These are phyloP conservation scores for Anguilla anguilla DNA, from an alignment of 2,797 vertebrate species.

Conservation along the genomic window DNA sequence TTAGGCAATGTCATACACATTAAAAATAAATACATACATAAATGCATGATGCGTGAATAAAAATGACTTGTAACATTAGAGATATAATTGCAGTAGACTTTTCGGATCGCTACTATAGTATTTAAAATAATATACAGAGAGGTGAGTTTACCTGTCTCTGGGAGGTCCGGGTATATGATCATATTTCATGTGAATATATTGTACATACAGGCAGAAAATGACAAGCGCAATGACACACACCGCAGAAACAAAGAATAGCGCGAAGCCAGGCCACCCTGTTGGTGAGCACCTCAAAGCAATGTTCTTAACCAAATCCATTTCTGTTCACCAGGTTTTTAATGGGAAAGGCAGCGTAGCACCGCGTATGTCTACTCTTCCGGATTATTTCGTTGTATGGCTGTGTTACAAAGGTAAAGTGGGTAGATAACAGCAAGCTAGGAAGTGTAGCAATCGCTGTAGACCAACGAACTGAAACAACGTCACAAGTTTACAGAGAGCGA, in stretches of 20 bases:
- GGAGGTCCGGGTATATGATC: conserved; percentile 87
- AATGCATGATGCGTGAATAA: too few species aligned
- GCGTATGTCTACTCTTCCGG: conserved; percentile 21
- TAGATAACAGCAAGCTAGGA: not conserved
- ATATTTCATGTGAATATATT: conserved; percentile 75
- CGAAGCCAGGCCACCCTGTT: conserved; percentile 15
- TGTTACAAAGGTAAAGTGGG: not conserved
- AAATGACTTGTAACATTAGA: too few species aligned
- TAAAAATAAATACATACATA: too few species aligned
- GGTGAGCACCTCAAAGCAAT: conserved; percentile 43
- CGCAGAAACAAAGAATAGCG: conserved; percentile 36
- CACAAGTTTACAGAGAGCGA: too few species aligned
- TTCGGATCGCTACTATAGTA: not conserved
- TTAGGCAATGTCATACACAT: too few species aligned
- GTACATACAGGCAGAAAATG: conserved; percentile 76
- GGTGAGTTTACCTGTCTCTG: conserved; percentile 73
- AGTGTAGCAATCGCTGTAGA: not conserved
- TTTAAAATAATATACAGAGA: not conserved
- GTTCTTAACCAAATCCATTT: conserved; percentile 18
- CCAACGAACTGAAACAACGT: not conserved
- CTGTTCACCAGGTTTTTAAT: not conserved
- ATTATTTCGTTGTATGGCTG: not conserved
- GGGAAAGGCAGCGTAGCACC: not conserved
- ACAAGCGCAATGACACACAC: conserved; percentile 57
- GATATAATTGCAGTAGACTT: not conserved